These are phyloP conservation scores for Melanaphis sacchari DNA, from an alignment of 1,140 invertebrate species.

Conservation along the genomic window DNA sequence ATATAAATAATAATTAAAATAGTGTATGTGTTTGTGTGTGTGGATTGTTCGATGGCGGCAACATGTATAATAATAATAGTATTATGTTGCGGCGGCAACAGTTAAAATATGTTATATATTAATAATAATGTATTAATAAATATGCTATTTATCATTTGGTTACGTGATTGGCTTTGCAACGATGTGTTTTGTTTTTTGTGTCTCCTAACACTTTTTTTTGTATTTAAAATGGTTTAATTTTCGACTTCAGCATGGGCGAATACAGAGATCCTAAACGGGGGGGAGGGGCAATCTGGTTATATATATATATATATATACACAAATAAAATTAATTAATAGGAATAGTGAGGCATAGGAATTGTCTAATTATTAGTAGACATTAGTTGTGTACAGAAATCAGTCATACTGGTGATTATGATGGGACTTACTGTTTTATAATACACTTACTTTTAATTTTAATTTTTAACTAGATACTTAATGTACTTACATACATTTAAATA, in stretches of 20 bases:
- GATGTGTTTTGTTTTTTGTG: too few species aligned
- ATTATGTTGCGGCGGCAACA: too few species aligned
- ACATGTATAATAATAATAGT: too few species aligned
- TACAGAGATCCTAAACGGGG: not conserved
- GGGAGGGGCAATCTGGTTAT: constrained; percentile 1
- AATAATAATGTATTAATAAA: too few species aligned
- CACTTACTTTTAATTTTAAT: constrained; percentile 23
- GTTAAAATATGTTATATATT: too few species aligned
- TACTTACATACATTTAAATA: constrained; percentile 17
- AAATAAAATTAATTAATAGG: not conserved
- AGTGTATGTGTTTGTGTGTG: too few species aligned
- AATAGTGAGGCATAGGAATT: not conserved
- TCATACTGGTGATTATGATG: not conserved
- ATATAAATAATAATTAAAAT: too few species aligned
- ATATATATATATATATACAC: not conserved
- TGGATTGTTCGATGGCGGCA: too few species aligned
- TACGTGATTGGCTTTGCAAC: too few species aligned
- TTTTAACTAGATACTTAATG: constrained; percentile 4
- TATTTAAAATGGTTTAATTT: too few species aligned
- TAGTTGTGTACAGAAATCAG: not conserved
- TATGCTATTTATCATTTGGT: too few species aligned
- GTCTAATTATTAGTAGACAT: not conserved
- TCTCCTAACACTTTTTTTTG: too few species aligned
- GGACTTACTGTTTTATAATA: not conserved
- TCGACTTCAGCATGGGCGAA: not conserved